Percentiles rank a stretch among this genome's conserved stretches.
Evolutionary conservation across 2,113 vertebrate genomes (phyloP).

Genomic region (Aleadryas rufinucha): DNA sequence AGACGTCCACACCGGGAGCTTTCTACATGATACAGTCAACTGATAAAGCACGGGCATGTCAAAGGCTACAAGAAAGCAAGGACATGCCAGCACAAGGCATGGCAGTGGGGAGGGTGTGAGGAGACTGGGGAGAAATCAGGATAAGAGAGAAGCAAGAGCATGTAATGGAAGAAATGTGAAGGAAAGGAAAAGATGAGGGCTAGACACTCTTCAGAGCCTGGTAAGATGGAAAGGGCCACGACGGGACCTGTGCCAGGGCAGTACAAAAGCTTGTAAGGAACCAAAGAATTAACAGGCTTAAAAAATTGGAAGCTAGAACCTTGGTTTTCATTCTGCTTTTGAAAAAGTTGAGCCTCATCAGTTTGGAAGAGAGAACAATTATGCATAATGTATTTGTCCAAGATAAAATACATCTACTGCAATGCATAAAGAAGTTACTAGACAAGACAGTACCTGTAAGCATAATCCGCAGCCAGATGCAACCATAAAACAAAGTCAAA

Average conservation of each 20-base stretch:
- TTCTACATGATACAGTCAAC: neutral
- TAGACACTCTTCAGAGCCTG: neutral
- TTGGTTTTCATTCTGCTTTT: neutral
- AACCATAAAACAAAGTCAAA: conserved; percentile 22
- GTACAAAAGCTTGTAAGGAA: neutral
- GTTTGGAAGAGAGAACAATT: neutral
- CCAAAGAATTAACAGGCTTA: neutral
- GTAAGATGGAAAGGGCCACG: neutral
- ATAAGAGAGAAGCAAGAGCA: neutral
- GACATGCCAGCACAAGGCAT: neutral
- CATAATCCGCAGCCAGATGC: neutral
- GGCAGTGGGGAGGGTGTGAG: neutral
- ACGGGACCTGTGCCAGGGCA: neutral
- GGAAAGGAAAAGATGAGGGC: neutral
- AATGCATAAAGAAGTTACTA: neutral
- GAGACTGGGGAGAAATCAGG: neutral
- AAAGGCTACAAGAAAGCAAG: neutral
- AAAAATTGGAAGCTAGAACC: neutral
- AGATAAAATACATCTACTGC: neutral
- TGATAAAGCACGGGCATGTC: neutral
- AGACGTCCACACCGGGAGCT: neutral
- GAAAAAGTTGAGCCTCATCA: neutral
- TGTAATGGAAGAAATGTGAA: neutral
- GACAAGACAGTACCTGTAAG: neutral
- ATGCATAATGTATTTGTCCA: neutral